A percentile compares a stretch with the other conserved stretches of the same genome.
These are phyloP conservation scores for Apoderus coryli DNA, from an alignment of 2,888 invertebrate species.

Conservation along the genomic window DNA sequence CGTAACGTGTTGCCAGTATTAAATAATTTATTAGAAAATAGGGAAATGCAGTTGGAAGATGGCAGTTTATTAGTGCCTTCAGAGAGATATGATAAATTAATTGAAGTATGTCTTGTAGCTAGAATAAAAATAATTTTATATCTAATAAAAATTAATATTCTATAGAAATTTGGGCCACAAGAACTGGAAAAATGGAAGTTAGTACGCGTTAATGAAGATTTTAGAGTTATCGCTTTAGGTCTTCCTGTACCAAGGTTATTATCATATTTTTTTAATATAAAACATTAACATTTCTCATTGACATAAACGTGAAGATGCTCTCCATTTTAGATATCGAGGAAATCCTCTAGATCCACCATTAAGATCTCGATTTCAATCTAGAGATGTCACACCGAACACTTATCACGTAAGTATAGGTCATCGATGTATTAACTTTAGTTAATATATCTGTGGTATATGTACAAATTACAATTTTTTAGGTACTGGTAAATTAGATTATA, in stretches of 20 bases:
- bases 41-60: conserved; percentile 97
- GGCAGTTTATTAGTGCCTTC: conserved; percentile 86
- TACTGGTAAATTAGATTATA: too few relatives aligned
- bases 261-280: too few relatives aligned
- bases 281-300: too few relatives aligned
- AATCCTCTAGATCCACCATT: conserved; percentile 93
- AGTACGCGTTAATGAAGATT: conserved; percentile 84
- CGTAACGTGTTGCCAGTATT: conserved; percentile 91
- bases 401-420: conserved; percentile 56
- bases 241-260: conserved; percentile 70
- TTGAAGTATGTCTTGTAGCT: conserved; percentile 44
- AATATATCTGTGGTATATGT: too few relatives aligned
- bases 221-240: conserved; percentile 86
- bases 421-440: too few relatives aligned
- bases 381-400: conserved; percentile 56
- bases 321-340: conserved; percentile 52
- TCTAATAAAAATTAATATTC: not conserved
- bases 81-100: conserved; percentile 74
- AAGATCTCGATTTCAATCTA: conserved; percentile 86
- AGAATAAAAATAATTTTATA: conserved; percentile 6
- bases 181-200: conserved; percentile 76
- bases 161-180: conserved; percentile 43
- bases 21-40: conserved; percentile 90
- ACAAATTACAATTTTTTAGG: too few relatives aligned
- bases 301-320: too few relatives aligned